phyloP scores from a whole-genome alignment of 2,113 vertebrate species.

The Pelmatolapia mariae region DNA sequence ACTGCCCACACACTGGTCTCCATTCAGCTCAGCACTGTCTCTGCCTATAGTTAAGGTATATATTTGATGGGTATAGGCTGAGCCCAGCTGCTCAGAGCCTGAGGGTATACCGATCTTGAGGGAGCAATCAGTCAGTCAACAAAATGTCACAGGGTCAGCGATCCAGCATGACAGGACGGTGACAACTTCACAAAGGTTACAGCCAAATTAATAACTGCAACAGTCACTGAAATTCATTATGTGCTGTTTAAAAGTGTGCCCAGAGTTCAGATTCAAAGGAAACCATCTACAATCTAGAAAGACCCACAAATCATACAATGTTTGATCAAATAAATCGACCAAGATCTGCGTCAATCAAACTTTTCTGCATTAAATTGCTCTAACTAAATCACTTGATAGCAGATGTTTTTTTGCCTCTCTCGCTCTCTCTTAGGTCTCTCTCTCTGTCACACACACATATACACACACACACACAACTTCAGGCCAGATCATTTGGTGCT shows the following conservation, averaged over 20 bases:
- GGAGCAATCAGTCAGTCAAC: constrained; percentile 67
- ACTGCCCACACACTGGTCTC: constrained; percentile 45
- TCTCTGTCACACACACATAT: neutral
- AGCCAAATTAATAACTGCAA: constrained; percentile 49
- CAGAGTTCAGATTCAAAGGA: constrained; percentile 10
- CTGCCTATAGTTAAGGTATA: constrained; percentile 58
- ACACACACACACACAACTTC: constrained; percentile 8
- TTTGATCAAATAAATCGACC: constrained; percentile 24
- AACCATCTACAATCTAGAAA: neutral
- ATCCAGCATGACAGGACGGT: constrained; percentile 39
- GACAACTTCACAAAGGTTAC: constrained; percentile 66
- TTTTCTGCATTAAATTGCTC: constrained; percentile 10
- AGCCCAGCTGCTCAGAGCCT: constrained; percentile 60
- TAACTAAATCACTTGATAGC: constrained; percentile 34
- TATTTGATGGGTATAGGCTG: constrained; percentile 51
- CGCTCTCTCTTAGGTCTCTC: neutral
- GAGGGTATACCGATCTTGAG: constrained; percentile 55
- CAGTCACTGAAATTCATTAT: constrained; percentile 15
- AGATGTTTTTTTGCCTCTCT: neutral
- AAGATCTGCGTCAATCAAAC: constrained; percentile 19
- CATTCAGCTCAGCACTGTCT: constrained; percentile 32
- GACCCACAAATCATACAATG: neutral
- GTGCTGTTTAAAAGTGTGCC: neutral
- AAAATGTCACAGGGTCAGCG: constrained; percentile 65
- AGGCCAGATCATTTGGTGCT: constrained; percentile 48